Evolutionary conservation across 2,113 vertebrate species (phyloP), one percentile per base, ranked within the genome.

Genomic region (Mugil cephalus): DNA sequence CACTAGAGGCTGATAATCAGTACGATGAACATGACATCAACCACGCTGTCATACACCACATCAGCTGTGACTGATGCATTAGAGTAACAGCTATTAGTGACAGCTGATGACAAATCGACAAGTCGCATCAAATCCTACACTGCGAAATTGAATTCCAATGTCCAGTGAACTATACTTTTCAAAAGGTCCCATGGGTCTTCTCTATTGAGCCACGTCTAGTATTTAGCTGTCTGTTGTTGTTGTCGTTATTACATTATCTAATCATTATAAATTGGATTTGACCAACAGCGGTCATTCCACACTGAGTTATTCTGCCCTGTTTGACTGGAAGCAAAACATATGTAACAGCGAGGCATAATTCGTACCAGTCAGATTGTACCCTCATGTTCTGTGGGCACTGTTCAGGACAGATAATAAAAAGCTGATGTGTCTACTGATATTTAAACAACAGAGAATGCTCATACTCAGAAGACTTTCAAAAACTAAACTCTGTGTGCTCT

Each of bases 1-100:
- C 34, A 53, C 77, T 46, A 39, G 24, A 60, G 69, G 74, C 66
- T 43, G 56, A 19, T 69, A 56, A 69, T 74, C 69, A 70, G 63
- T 39, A 71, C 7, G 42, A 77, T 69, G 61, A 65, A 53, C 64
- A 69, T 74, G 76, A 82, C 47, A 58, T 80, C 45, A 74, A 13
- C 53, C 14, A 50, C 15, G 36, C 84, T 68, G 56, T 69, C 43
- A 69, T 24, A 65, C 54, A 24, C 65, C 47, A 51, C 1, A 10
- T 24, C 50, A 50, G 35, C 58, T 58, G 12, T 77, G 67, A 72
- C 42, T 69, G 77, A 61, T 71, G 55, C 56, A 42, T 54, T 48
- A 48, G 15, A 42, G 19, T 19, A 45, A 58, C 19, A 46, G 58
- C 48, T 18, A 6, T 77, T 42, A 74, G 43, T 12, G 39, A 62